A percentile compares a stretch with the other conserved stretches of the same genome.
These are phyloP conservation scores for Halyomorpha halys DNA, from an alignment of 1,140 invertebrate genomes.

Conservation along the genomic window DNA sequence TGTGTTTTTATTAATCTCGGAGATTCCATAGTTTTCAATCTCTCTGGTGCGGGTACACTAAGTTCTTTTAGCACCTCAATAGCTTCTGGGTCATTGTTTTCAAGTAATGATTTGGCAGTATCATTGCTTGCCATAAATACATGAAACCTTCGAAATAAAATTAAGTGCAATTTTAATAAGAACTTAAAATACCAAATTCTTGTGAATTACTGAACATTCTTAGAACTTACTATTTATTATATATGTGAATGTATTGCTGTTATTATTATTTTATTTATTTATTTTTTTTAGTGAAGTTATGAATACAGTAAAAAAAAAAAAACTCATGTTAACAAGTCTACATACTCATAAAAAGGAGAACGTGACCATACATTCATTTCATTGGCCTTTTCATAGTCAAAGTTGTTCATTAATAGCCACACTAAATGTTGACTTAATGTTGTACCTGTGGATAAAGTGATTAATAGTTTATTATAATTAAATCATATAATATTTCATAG, in stretches of 20 bases:
- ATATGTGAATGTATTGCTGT: too few species aligned
- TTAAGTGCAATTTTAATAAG: too few species aligned
- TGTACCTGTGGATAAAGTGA: slow-evolving; percentile 49
- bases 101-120: slow-evolving; percentile 26
- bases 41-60: slow-evolving; percentile 24
- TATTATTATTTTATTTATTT: too few species aligned
- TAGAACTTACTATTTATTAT: too few species aligned
- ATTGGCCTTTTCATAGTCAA: slow-evolving; percentile 53
- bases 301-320: too few species aligned
- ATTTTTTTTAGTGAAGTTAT: too few species aligned
- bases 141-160: slow-evolving; percentile 24
- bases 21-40: slow-evolving; percentile 35
- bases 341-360: slow-evolving; percentile 67
- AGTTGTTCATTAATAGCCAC: slow-evolving; percentile 60
- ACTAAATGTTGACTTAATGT: slow-evolving; percentile 73
- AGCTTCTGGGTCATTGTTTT: slow-evolving; percentile 27
- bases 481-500: too few species aligned
- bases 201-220: too few species aligned
- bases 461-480: too few species aligned
- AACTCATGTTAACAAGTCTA: too few species aligned
- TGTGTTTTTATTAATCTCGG: slow-evolving; percentile 61
- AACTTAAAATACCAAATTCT: too few species aligned
- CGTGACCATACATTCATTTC: slow-evolving; percentile 45
- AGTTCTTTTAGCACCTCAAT: slow-evolving; percentile 23
- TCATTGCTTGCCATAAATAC: slow-evolving; percentile 28